Evolutionary conservation across 2,797 vertebrate species (phyloP).

Genomic region (Alca torda): DNA sequence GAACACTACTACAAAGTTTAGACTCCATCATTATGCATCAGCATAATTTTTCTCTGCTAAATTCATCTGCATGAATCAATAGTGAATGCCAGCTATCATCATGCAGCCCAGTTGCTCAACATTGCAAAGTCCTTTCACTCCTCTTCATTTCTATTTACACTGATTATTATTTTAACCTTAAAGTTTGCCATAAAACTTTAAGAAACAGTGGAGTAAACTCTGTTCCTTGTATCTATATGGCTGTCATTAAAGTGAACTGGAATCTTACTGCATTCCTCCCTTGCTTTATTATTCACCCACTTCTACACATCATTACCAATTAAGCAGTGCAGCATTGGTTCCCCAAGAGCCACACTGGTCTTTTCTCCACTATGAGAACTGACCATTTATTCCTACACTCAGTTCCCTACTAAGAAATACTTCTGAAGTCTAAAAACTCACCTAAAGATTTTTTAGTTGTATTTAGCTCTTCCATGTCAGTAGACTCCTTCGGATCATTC

Average conservation of each 20-base stretch:
- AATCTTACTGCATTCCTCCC: neutral
- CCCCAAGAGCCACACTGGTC: neutral
- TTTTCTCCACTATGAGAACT: neutral
- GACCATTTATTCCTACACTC: neutral
- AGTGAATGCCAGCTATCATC: neutral
- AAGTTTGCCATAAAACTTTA: neutral
- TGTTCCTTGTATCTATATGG: neutral
- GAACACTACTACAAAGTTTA: neutral
- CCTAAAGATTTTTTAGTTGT: neutral
- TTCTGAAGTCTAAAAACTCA: neutral
- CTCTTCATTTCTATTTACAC: neutral
- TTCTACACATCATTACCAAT: neutral
- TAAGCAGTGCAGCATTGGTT: neutral
- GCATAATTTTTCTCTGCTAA: neutral
- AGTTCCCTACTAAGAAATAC: neutral
- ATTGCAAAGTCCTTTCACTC: neutral
- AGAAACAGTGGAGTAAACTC: neutral
- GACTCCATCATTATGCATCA: neutral
- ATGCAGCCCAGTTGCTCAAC: neutral
- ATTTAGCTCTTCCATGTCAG: neutral
- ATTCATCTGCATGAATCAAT: neutral
- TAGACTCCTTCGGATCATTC: neutral
- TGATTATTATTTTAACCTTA: neutral
- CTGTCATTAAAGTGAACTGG: neutral
- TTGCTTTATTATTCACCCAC: neutral